Conservation (phyloP, 2,797 vertebrate genomes). For the Sebastolobus altivelis region DNA sequence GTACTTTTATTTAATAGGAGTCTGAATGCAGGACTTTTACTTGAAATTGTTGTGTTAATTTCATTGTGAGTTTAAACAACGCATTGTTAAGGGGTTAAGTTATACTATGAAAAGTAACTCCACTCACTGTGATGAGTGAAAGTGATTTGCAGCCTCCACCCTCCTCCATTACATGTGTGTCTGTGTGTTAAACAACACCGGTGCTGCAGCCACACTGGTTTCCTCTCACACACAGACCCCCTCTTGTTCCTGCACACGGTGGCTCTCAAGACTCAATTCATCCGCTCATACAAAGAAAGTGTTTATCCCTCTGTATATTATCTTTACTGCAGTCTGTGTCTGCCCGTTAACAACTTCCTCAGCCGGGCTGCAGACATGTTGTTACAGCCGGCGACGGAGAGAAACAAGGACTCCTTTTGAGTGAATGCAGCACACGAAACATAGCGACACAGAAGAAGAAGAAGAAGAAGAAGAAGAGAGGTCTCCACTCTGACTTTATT, state of each 20-base stretch:
- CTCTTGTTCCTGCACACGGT: constrained; percentile 66
- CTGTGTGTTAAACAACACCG: constrained; percentile 1
- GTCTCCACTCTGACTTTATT: constrained; percentile 75
- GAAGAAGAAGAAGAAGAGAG: constrained; percentile 12
- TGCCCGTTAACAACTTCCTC: constrained; percentile 57
- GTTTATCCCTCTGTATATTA: constrained; percentile 59
- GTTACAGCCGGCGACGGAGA: constrained; percentile 37
- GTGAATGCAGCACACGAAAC: constrained; percentile 17
- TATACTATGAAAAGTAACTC: background rate
- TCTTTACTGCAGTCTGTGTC: constrained; percentile 54
- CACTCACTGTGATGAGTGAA: background rate
- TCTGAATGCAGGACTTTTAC: background rate
- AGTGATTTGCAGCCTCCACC: constrained; percentile 2
- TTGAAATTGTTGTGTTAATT: background rate
- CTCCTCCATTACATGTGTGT: background rate
- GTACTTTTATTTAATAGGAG: background rate
- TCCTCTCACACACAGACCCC: constrained; percentile 53
- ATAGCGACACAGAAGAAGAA: constrained; percentile 32
- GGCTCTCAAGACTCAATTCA: constrained; percentile 61
- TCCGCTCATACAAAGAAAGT: constrained; percentile 65
- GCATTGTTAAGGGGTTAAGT: background rate
- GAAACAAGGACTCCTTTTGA: constrained; percentile 69
- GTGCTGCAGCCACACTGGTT: constrained; percentile 1
- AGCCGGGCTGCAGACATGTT: constrained; percentile 45
- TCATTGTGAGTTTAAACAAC: background rate